phyloP scores from a whole-genome alignment of 1,140 invertebrate genomes.

The Drosophila bifasciata region DNA sequence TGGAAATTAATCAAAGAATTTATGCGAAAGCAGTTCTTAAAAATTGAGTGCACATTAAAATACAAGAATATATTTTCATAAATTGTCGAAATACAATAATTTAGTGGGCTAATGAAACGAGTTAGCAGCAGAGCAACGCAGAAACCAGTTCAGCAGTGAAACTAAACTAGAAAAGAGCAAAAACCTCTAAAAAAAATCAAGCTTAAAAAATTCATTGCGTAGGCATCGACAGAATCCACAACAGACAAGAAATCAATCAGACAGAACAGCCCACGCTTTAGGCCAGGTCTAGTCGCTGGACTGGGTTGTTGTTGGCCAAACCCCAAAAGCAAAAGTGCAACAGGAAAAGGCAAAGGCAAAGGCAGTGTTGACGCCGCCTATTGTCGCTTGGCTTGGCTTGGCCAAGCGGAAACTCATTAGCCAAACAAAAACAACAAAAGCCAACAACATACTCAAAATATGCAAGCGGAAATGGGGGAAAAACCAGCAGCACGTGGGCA shows the following conservation, averaged over 20 bases:
- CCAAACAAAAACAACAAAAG: constrained; percentile 55
- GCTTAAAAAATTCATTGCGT: constrained; percentile 53
- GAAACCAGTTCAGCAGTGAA: constrained; percentile 47
- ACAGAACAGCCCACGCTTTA: constrained; percentile 42
- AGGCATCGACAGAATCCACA: constrained; percentile 39
- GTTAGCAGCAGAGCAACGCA: constrained; percentile 29
- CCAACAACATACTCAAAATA: constrained; percentile 19
- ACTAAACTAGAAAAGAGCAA: constrained; percentile 25
- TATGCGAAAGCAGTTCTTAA: constrained; percentile 2
- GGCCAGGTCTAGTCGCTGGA: constrained; percentile 1
- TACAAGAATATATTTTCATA: constrained; percentile 58
- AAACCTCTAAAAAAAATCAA: constrained; percentile 34
- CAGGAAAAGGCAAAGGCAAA: constrained; percentile 50
- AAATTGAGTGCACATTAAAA: constrained; percentile 21
- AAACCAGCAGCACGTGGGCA: constrained; percentile 43
- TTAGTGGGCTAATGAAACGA: constrained; percentile 49
- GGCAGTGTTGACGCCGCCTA: constrained; percentile 60
- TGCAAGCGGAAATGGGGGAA: constrained; percentile 64
- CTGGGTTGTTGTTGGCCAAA: neutral
- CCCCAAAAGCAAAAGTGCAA: constrained; percentile 18
- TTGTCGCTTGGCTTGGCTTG: constrained; percentile 22
- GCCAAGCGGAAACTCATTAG: constrained; percentile 78
- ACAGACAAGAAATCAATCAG: constrained; percentile 52
- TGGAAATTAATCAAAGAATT: neutral
- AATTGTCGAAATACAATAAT: constrained; percentile 27